A percentile compares a stretch with the other conserved stretches of the same genome.
These are phyloP conservation scores for Nothocercus nigrocapillus DNA, from an alignment of 2,113 vertebrate species.

Conservation along the genomic window DNA sequence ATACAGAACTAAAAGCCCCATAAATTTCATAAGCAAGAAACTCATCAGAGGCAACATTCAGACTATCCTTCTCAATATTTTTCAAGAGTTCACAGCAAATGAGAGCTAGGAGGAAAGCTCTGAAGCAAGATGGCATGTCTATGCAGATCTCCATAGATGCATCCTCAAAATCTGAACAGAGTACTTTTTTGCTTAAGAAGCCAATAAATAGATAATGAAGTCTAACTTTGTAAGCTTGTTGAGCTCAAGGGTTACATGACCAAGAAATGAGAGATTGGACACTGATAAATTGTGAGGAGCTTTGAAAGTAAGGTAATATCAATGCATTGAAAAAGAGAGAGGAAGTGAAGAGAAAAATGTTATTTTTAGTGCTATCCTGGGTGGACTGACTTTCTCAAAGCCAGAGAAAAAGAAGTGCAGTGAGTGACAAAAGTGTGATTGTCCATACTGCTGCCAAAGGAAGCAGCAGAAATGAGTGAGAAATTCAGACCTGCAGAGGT, in stretches of 20 bases:
- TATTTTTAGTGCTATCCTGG: not conserved
- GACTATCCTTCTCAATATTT: not conserved
- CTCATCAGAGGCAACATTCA: not conserved
- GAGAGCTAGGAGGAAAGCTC: not conserved
- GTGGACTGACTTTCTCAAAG: not conserved
- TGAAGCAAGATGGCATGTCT: not conserved
- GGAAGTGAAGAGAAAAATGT: not conserved
- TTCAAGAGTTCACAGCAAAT: not conserved
- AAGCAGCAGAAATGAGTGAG: not conserved
- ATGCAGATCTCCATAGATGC: not conserved
- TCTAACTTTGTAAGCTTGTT: not conserved
- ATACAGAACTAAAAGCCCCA: not conserved
- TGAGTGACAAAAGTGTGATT: not conserved
- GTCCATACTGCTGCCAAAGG: not conserved
- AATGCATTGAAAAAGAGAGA: not conserved
- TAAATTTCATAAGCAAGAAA: not conserved
- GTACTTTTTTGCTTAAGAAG: not conserved
- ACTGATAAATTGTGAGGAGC: not conserved
- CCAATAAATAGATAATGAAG: rapidly evolving
- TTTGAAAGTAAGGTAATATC: not conserved
- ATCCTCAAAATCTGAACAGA: not conserved
- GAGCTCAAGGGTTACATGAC: not conserved
- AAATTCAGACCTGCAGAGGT: not conserved
- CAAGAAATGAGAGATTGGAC: not conserved
- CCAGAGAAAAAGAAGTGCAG: not conserved